A percentile compares a stretch with the other conserved stretches of the same genome.
phyloP scores from a whole-genome alignment of 2,797 vertebrate genomes.

The Phataginus tetradactyla region DNA sequence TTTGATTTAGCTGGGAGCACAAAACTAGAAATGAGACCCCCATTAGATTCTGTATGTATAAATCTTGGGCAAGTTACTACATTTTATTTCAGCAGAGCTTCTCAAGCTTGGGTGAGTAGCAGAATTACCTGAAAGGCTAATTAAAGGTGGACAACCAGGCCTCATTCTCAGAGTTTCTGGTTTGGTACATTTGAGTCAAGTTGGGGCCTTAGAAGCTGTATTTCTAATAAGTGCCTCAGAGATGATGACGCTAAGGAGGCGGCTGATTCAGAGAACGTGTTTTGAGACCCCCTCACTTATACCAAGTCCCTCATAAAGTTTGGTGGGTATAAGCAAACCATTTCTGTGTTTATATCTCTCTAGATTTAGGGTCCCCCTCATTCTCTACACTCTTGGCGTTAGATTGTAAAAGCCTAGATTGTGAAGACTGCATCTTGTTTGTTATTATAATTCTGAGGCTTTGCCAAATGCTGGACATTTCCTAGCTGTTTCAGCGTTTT shows the following conservation, averaged over 20 bases:
- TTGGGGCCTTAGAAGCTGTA: neutral
- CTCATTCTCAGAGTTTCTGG: neutral
- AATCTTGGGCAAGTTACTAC: neutral
- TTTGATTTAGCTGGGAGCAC: neutral
- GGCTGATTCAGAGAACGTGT: neutral
- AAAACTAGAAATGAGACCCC: neutral
- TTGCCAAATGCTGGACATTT: neutral
- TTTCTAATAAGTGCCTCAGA: neutral
- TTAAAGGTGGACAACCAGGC: accelerated
- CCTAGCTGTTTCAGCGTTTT: neutral
- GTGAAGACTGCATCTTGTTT: neutral
- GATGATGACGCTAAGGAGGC: neutral
- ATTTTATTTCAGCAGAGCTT: neutral
- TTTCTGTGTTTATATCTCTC: neutral
- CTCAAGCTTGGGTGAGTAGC: neutral
- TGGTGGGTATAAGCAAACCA: neutral
- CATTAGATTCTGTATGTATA: neutral
- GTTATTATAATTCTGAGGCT: neutral
- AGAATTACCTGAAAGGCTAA: neutral
- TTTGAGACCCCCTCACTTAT: neutral
- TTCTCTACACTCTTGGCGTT: neutral
- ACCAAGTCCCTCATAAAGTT: neutral
- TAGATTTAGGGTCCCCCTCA: neutral
- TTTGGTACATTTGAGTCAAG: neutral
- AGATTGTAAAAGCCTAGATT: neutral